phyloP scores from a whole-genome alignment of 1,140 invertebrate genomes.

The Orussus abietinus region DNA sequence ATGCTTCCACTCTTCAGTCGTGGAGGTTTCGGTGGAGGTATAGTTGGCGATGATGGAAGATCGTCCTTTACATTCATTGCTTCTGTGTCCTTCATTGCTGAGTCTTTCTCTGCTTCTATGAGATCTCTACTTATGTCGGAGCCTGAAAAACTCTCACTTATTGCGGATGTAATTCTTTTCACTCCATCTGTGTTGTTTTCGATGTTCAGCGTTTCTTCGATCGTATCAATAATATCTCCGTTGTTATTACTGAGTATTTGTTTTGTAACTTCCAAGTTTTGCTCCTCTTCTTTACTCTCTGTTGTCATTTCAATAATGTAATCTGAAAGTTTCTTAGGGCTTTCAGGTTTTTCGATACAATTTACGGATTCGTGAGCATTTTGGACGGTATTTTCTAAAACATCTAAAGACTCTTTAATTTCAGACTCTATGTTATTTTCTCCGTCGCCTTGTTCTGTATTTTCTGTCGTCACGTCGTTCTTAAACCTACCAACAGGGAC shows the following conservation, averaged over 20 bases:
- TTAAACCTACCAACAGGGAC: slow-evolving; percentile 24
- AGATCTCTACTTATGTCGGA: slow-evolving; percentile 4
- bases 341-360: slow-evolving; percentile 11
- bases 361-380: slow-evolving; percentile 29
- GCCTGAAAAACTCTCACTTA: slow-evolving; percentile 16
- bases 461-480: slow-evolving; percentile 32
- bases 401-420: slow-evolving; percentile 22
- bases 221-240: background rate
- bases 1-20: slow-evolving; percentile 27
- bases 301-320: background rate
- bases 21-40: slow-evolving; percentile 32
- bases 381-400: slow-evolving; percentile 24
- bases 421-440: slow-evolving; percentile 49
- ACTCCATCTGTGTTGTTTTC: background rate
- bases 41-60: slow-evolving; percentile 14
- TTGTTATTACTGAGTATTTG: slow-evolving; percentile 1
- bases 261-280: slow-evolving; percentile 1
- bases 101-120: slow-evolving; percentile 2
- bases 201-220: background rate
- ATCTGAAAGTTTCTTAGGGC: slow-evolving; percentile 2
- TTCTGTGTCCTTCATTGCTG: slow-evolving; percentile 1
- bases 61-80: slow-evolving; percentile 12
- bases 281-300: slow-evolving; percentile 3
- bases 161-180: background rate
- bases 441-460: slow-evolving; percentile 48